Base-by-base conservation (phyloP, 2,113 vertebrate genomes). In the Albula goreensis region DNA sequence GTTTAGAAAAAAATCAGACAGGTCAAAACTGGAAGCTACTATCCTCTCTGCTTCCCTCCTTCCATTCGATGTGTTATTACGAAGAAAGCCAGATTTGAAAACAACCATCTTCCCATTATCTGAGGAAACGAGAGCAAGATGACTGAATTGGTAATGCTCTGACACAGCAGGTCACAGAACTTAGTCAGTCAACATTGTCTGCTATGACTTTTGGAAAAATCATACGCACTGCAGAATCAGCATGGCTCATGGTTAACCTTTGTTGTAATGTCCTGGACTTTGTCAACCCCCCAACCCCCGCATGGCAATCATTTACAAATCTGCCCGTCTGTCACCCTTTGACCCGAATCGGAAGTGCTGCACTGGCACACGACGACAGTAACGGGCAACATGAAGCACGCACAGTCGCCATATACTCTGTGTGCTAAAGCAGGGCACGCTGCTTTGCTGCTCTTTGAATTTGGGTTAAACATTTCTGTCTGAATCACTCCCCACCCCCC, bases 331-430 rank as follows among this genome's bases (percentile, higher is more conserved):
- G n/a, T 41, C 31, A 60, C 56, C 79, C 85, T 86, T 83, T 86
- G 87, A 48, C 81, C 84, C 86, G 60, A 80, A 22, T 74, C 49
- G 83, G 56, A 79, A 88, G 66, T 85, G 81, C 82, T 57, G 31
- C 48, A 56, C 41, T 85, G 83, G 79, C 70, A 82, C 8, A 50
- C 1, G 25, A 11, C 22, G 49, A 41, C 53, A 78, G 25, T 78
- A 49, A 83, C 56, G 2, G 5, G 74, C 15, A 10, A 17, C 70
- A 10, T n/a, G 10, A 74, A 22, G 6, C 70, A 74, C 9, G 12
- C 50, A 10, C 11, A 51, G 83, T 85, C n/a, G 50, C 78, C 41
- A 6, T 48, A 41, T 48, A 66, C 60, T 74, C 70, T 6, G 2
- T 74, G 70, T 17, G 63, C n/a, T 70, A n/a, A 1, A 78, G 25